Base-by-base conservation (phyloP, 2,797 vertebrate genomes). In the Hippocampus kuda region DNA sequence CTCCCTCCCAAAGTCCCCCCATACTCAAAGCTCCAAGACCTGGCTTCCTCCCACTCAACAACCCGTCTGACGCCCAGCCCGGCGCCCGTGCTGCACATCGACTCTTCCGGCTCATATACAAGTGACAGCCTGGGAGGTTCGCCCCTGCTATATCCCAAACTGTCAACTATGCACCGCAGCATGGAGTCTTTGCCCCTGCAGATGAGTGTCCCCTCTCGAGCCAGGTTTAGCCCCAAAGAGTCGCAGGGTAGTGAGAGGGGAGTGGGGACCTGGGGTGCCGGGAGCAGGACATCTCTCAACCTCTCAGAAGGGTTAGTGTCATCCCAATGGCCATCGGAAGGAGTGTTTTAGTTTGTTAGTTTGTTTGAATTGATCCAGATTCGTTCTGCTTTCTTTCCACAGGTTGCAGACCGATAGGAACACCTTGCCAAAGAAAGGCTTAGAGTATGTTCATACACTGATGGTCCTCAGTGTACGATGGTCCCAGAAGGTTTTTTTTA, bases 151-250 rank as follows among this genome's bases (percentile, higher is more conserved):
- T 97, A 98, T 85, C 87, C 95, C 38, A 97, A 98, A 81, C 91
- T 98, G 79, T 94, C 95, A 0, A 85, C 92, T 65, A 91, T 96
- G 85, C 96, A 99, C 87, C 93, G 94, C 83, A 99, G 97, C 88
- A 91, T 99, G 94, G 97, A 98, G 88, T 97, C 94, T 9, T 91
- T 98, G 71, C 95, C 96, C 60, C 93, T 97, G 71, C 94, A 96
- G 65, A 94, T 99, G 92, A 98, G 95, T 66, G 88, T 98, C 70
- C 93, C 95, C 3, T 83, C 86, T 68, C 87, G 78, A 74, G 73
- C 61, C 1, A 81, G 87, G 78, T 84, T 81, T 79, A 48, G 82
- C 34, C 70, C 2, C 65, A 70, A 38, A 69, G 87, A 86, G 46
- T 68, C 9, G 5, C 71, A 69, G 0, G 85, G 85, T 11, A 86